A percentile compares a stretch with the other conserved stretches of the same genome.
phyloP scores from a whole-genome alignment of 2,888 invertebrate genomes.

The Cryptocheilus praepositus region DNA sequence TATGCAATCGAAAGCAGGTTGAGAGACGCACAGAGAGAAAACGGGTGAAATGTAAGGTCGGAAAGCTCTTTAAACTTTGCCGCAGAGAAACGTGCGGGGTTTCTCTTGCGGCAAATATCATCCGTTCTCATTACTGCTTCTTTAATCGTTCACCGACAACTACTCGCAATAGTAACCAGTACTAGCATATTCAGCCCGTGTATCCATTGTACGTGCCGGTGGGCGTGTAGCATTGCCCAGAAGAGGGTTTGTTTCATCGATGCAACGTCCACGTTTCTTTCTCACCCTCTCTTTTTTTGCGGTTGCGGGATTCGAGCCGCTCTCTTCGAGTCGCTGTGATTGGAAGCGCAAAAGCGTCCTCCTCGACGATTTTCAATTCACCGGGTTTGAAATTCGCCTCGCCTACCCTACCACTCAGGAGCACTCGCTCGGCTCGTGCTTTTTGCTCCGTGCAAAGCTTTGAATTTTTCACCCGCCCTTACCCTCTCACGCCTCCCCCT shows the following conservation, averaged over 20 bases:
- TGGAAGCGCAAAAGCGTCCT: constrained; percentile 37
- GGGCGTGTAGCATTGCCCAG: background rate
- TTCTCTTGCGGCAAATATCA: background rate
- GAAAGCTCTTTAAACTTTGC: no score
- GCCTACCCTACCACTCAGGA: background rate
- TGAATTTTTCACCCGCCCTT: constrained; percentile 34
- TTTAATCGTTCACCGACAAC: background rate
- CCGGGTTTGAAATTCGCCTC: constrained; percentile 29
- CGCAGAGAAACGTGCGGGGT: no score
- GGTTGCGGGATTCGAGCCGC: constrained; percentile 4
- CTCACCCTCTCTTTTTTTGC: constrained; percentile 13
- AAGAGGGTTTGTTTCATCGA: constrained; percentile 19
- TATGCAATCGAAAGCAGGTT: background rate
- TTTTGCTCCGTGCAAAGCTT: constrained; percentile 30
- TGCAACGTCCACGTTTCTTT: background rate
- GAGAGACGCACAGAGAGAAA: background rate
- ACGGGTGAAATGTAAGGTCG: no score
- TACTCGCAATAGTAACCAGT: background rate
- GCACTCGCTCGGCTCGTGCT: constrained; percentile 13
- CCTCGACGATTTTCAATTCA: constrained; percentile 44
- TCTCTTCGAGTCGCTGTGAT: constrained; percentile 28
- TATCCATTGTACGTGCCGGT: constrained; percentile 3
- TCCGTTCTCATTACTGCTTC: background rate
- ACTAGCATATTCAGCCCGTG: background rate
- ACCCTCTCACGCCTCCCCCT: constrained; percentile 1